A percentile compares a stretch with the other conserved stretches of the same genome.
These are phyloP conservation scores for Odontomachus brunneus DNA, from an alignment of 1,140 invertebrate genomes.

Conservation along the genomic window DNA sequence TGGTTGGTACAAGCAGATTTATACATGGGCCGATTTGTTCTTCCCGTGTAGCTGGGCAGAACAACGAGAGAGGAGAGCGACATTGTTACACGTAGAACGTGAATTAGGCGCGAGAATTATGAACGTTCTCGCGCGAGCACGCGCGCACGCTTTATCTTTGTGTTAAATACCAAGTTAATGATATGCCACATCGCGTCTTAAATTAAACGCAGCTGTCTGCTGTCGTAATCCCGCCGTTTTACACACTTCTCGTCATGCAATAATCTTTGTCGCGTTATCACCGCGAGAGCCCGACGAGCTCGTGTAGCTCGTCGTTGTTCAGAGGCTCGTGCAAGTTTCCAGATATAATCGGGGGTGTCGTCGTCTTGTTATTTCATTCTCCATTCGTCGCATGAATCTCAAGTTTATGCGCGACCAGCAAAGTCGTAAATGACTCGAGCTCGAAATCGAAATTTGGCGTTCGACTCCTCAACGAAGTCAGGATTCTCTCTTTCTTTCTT, in stretches of 20 bases:
- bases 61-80: not conserved
- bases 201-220: constrained; percentile 29
- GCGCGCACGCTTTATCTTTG: constrained; percentile 17
- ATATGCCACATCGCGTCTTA: not conserved
- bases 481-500: too few relatives aligned
- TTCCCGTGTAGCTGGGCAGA: too few relatives aligned
- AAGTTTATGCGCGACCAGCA: not conserved
- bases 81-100: not conserved
- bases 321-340: not conserved
- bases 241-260: constrained; percentile 18
- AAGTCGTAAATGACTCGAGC: too few relatives aligned
- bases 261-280: not conserved
- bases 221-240: constrained; percentile 28
- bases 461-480: too few relatives aligned
- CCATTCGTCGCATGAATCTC: not conserved
- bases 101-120: constrained; percentile 8
- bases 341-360: not conserved
- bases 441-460: too few relatives aligned
- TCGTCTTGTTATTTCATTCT: not conserved
- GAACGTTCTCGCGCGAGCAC: not conserved
- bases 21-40: too few relatives aligned
- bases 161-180: constrained; percentile 41
- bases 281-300: too few relatives aligned
- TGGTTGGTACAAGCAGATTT: too few relatives aligned
- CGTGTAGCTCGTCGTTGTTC: not conserved